Evolutionary conservation across 2,797 vertebrate genomes (phyloP), one percentile per base, ranked within the genome.

Genomic region (Vipera latastei): DNA sequence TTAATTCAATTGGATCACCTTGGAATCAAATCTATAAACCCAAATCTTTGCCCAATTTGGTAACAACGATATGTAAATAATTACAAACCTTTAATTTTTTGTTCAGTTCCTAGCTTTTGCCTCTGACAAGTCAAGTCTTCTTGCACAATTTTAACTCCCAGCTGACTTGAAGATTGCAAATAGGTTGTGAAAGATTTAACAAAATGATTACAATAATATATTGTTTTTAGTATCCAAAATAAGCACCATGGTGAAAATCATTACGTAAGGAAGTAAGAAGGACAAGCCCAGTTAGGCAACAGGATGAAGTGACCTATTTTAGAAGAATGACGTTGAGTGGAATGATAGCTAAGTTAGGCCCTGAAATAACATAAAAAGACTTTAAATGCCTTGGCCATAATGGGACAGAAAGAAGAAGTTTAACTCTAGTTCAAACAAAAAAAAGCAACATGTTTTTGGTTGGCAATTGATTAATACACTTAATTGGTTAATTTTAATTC

Each of bases 81-180:
- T 6, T 78, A 44, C 18, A 44, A 44, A 44, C 32, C 4, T 78
- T 86, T 53, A 38, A 13, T 90, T 88, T 53, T 61, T 56, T 51
- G 38, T 53, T 93, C 28, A 26, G 22, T 91, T 86, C 8, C 56
- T 92, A 57, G 89, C 11, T 94, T 48, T 60, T 5, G 2, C 48
- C 16, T 91, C 25, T 65, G 92, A 22, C 91, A 94, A 88, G 91
- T 93, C 87, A 90, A 92, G 48, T 53, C 51, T 85, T 90, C 0
- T 56, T 94, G 85, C 73, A 89, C 93, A 73, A 90, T 94, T 78
- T n/a, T 93, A 91, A 94, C 56, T 57, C 89, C 48, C 20, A 61
- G 12, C 89, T 94, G 55, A 92, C 90, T 88, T 89, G 56, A 91
- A 94, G 88, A n/a, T 20, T 60, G 4, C 92, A 91, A 59, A 93